Evolutionary conservation across 2,113 vertebrate genomes (phyloP).

Genomic region (Cromileptes altivelis): DNA sequence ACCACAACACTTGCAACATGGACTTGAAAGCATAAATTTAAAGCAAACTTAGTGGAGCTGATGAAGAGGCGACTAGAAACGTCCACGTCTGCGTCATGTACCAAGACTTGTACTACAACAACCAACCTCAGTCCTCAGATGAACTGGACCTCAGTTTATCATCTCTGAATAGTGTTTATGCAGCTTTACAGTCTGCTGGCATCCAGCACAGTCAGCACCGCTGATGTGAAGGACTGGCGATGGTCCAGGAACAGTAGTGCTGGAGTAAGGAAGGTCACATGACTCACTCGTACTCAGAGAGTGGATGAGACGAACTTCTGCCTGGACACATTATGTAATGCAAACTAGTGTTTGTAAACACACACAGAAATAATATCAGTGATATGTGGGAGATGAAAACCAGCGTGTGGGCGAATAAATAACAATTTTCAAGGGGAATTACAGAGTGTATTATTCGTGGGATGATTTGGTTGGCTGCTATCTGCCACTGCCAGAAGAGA

Average conservation of each 20-base stretch:
- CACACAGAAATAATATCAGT: not conserved
- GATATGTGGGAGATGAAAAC: not conserved
- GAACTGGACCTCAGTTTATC: conserved; percentile 11
- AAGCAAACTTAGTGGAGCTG: too few relatives aligned
- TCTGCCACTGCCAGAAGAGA: conserved; percentile 13
- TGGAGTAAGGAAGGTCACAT: conserved; percentile 42
- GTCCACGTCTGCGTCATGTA: not conserved
- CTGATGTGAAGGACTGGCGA: conserved; percentile 22
- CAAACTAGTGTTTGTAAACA: conserved; percentile 32
- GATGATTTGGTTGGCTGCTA: conserved; percentile 8
- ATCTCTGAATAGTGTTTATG: not conserved
- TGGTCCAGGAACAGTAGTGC: conserved; percentile 20
- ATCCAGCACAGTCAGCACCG: conserved; percentile 26
- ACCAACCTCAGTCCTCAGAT: not conserved
- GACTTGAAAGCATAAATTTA: too few relatives aligned
- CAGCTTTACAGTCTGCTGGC: conserved; percentile 22
- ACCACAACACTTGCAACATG: too few relatives aligned
- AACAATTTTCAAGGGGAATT: conserved; percentile 21
- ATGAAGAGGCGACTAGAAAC: too few relatives aligned
- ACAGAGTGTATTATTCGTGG: conserved; percentile 1
- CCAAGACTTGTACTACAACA: not conserved
- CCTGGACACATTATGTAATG: conserved; percentile 15
- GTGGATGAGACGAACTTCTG: not conserved
- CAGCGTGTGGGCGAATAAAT: not conserved
- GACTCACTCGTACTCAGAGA: conserved; percentile 32